Evolutionary conservation across 2,888 invertebrate genomes (phyloP).

Genomic region (Lepidocyrtoides sp.): DNA sequence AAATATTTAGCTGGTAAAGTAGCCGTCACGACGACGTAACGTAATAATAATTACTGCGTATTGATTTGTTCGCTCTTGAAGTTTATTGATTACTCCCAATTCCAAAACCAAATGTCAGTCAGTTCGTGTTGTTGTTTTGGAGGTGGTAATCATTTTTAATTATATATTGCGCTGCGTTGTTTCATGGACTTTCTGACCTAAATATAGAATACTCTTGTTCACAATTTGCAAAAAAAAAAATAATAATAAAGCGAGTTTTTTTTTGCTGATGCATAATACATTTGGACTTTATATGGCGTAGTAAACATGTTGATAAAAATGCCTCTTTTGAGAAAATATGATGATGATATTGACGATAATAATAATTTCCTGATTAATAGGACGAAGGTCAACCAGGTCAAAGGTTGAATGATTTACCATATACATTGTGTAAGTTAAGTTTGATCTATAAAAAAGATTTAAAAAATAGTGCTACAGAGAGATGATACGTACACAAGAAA

Average conservation of each 20-base stretch:
- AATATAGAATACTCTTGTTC: not conserved
- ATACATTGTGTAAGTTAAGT: not conserved
- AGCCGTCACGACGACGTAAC: too few species aligned
- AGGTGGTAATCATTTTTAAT: not conserved
- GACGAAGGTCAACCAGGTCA: conserved; percentile 64
- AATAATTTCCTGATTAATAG: conserved; percentile 50
- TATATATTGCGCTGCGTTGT: not conserved
- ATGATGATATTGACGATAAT: not conserved
- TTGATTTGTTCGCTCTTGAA: not conserved
- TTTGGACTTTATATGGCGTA: not conserved
- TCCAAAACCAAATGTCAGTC: not conserved
- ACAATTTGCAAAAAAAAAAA: not conserved
- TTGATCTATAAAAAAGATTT: not conserved
- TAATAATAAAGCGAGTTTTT: not conserved
- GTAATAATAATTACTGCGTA: not conserved
- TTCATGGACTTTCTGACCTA: conserved; percentile 7
- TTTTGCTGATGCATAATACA: not conserved
- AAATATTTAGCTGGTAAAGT: not conserved
- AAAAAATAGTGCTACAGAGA: not conserved
- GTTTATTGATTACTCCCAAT: not conserved
- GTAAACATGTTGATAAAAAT: conserved; percentile 53
- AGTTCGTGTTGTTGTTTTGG: not conserved
- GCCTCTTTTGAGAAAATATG: conserved; percentile 17
- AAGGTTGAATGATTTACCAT: conserved; percentile 46
- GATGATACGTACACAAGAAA: not conserved